Percentiles rank a stretch among this genome's conserved stretches.
These are phyloP conservation scores for Artibeus lituratus DNA, from an alignment of 2,797 vertebrate species.

Conservation along the genomic window DNA sequence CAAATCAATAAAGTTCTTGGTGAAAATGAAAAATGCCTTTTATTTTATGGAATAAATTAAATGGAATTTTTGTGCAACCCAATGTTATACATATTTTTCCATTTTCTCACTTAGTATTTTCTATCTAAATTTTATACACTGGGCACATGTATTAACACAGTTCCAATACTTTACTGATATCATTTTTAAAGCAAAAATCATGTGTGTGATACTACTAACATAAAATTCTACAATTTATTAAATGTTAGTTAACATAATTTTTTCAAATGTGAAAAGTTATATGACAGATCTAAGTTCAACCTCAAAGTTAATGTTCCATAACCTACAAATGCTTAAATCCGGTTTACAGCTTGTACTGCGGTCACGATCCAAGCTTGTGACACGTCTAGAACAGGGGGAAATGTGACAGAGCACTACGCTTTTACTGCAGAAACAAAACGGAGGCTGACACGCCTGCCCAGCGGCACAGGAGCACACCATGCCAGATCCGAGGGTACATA, in stretches of 20 bases:
- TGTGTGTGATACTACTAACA: background rate
- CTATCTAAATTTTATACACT: slow-evolving; percentile 10
- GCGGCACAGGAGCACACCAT: background rate
- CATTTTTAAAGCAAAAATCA: slow-evolving; percentile 36
- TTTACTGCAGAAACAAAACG: slow-evolving; percentile 9
- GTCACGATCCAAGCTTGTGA: slow-evolving; percentile 12
- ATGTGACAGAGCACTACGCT: background rate
- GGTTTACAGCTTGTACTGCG: background rate
- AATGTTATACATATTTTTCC: background rate
- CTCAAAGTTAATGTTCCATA: background rate
- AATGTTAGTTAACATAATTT: background rate
- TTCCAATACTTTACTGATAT: background rate
- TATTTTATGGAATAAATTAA: background rate
- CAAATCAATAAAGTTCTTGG: background rate
- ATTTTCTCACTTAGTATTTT: slow-evolving; percentile 4
- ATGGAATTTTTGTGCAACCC: background rate
- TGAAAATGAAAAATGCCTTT: background rate
- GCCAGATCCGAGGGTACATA: background rate
- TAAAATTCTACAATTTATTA: background rate
- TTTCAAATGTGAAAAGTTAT: slow-evolving; percentile 7
- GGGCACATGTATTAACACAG: background rate
- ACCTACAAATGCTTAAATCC: background rate
- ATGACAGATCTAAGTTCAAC: slow-evolving; percentile 24
- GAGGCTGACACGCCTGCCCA: background rate
- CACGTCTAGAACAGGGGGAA: background rate